A percentile compares a stretch with the other conserved stretches of the same genome.
Conservation (phyloP, 2,888 invertebrate genomes). For the Drosophila greeni region DNA sequence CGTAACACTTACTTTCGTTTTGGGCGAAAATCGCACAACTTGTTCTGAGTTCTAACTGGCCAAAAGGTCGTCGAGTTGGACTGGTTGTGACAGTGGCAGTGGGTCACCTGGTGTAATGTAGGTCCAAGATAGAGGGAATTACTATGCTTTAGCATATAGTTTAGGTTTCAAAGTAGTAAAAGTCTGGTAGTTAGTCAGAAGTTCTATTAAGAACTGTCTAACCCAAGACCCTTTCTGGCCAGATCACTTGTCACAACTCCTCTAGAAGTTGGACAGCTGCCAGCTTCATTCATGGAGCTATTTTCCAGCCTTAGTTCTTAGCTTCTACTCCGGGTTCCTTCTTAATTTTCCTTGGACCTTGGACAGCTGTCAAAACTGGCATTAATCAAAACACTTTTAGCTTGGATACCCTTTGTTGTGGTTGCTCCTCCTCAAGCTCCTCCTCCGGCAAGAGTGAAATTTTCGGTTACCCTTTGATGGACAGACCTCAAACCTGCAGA, state of each 20-base stretch:
- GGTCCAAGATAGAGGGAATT: conserved; percentile 2
- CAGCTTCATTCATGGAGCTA: conserved; percentile 14
- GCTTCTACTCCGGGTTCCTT: not conserved
- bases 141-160: no score
- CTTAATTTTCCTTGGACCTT: conserved; percentile 15
- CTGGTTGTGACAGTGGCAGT: conserved; percentile 6
- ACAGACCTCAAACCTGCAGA: not conserved
- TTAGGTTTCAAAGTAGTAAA: no score
- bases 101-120: conserved; percentile 19
- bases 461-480: conserved; percentile 32
- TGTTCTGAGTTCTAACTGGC: conserved; percentile 48
- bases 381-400: conserved; percentile 70
- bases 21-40: conserved; percentile 48
- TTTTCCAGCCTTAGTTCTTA: not conserved
- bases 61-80: conserved; percentile 23
- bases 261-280: conserved; percentile 15
- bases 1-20: conserved; percentile 59
- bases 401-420: conserved; percentile 26
- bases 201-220: not conserved
- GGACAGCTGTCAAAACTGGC: conserved; percentile 70
- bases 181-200: no score
- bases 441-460: conserved; percentile 21
- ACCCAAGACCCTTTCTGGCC: not conserved
- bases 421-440: not conserved
- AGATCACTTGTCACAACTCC: conserved; percentile 3